These are phyloP conservation scores for Achlya flavicornis DNA, from an alignment of 2,888 invertebrate species.

Conservation along the genomic window DNA sequence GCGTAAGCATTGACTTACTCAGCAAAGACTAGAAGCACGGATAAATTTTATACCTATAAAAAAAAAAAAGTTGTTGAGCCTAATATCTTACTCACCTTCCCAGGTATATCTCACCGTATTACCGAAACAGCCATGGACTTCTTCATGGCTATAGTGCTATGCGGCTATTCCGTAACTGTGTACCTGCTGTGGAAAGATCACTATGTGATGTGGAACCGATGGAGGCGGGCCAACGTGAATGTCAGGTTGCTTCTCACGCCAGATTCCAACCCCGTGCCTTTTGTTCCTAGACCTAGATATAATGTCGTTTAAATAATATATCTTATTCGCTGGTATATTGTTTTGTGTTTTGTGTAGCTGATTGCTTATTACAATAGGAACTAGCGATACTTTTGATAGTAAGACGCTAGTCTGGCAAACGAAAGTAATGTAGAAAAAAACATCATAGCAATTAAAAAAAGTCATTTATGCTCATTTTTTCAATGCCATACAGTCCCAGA, in stretches of 20 bases:
- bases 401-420: too few relatives aligned
- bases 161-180: conserved; percentile 86
- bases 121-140: conserved; percentile 85
- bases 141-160: conserved; percentile 85
- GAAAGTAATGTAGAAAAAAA: too few relatives aligned
- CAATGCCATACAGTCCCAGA: too few relatives aligned
- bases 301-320: conserved; percentile 60
- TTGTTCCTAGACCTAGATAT: conserved; percentile 71
- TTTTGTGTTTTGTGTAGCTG: neutral
- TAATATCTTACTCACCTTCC: conserved; percentile 17
- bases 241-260: conserved; percentile 84
- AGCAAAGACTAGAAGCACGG: too few relatives aligned
- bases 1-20: too few relatives aligned
- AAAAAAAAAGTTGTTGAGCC: neutral
- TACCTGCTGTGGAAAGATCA: conserved; percentile 87
- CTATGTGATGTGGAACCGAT: conserved; percentile 87
- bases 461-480: too few relatives aligned
- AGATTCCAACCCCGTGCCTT: conserved; percentile 75
- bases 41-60: too few relatives aligned
- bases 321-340: neutral
- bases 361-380: too few relatives aligned
- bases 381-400: too few relatives aligned
- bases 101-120: conserved; percentile 82
- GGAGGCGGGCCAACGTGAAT: conserved; percentile 87
- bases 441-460: too few relatives aligned